Evolutionary conservation across 2,888 invertebrate genomes (phyloP).

Genomic region (Gymnosoma rotundatum): DNA sequence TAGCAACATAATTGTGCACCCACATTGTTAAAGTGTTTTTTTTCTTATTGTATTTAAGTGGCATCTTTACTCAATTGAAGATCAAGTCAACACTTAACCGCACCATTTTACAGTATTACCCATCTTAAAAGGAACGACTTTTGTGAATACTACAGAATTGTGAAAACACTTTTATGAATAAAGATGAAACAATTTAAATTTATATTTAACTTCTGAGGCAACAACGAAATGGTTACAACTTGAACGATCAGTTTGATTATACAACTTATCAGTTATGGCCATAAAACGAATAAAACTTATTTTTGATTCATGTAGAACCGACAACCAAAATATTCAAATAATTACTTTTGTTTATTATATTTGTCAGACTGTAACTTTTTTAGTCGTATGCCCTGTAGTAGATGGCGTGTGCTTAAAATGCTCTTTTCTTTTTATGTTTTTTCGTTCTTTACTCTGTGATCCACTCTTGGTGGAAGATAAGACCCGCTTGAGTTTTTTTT

Average conservation of each 20-base stretch:
- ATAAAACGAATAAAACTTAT: too few species aligned
- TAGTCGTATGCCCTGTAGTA: constrained; percentile 12
- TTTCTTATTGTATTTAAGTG: constrained; percentile 42
- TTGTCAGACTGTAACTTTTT: constrained; percentile 3
- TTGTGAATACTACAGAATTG: background rate
- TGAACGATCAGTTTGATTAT: too few species aligned
- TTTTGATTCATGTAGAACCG: too few species aligned
- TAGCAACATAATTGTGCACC: constrained; percentile 70
- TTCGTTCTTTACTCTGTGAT: constrained; percentile 12
- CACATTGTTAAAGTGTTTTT: constrained; percentile 56
- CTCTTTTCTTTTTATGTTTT: constrained; percentile 33
- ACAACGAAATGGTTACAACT: too few species aligned
- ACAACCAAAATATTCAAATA: background rate
- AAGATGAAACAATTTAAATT: too few species aligned
- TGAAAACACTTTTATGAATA: background rate
- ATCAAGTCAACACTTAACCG: constrained; percentile 49
- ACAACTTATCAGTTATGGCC: too few species aligned
- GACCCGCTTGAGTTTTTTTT: constrained; percentile 36
- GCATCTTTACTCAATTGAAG: constrained; percentile 51
- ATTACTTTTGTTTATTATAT: background rate
- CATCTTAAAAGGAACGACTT: background rate
- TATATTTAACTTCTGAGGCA: too few species aligned
- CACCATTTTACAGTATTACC: background rate
- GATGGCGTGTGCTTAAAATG: constrained; percentile 58
- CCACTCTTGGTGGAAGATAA: constrained; percentile 34